Evolutionary conservation across 2,113 vertebrate genomes (phyloP).

Genomic region (western clawed frog (Xenopus tropicalis)): DNA sequence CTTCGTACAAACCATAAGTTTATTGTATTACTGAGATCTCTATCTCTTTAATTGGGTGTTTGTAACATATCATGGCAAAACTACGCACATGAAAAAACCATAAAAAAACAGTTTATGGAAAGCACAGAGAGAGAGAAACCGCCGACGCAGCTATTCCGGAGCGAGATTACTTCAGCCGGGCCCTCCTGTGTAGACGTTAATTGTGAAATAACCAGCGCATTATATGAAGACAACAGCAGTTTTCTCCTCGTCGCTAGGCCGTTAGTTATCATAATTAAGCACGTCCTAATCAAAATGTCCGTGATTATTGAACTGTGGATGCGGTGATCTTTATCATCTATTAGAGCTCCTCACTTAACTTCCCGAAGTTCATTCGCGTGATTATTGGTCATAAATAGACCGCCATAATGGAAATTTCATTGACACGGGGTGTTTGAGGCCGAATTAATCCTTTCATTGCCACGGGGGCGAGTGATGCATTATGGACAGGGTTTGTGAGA

Average conservation of each 20-base stretch:
- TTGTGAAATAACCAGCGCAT: constrained; percentile 44
- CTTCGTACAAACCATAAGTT: not conserved
- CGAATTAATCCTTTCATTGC: not conserved
- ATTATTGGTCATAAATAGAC: constrained; percentile 28
- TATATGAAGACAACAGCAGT: constrained; percentile 39
- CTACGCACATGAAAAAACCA: not conserved
- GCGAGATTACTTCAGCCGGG: constrained; percentile 27
- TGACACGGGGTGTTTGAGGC: constrained; percentile 14
- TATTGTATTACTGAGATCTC: constrained; percentile 28
- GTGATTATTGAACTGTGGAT: constrained; percentile 39
- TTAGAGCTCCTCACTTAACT: constrained; percentile 38
- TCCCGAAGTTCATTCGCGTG: constrained; percentile 23
- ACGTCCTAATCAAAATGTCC: constrained; percentile 37
- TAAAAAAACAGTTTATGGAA: constrained; percentile 27
- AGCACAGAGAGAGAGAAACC: constrained; percentile 10
- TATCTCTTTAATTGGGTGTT: constrained; percentile 1
- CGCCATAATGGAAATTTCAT: constrained; percentile 13
- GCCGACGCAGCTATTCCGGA: constrained; percentile 18
- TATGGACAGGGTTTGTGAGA: not conserved
- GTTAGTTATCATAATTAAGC: constrained; percentile 45
- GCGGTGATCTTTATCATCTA: constrained; percentile 32
- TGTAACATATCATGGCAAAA: constrained; percentile 10
- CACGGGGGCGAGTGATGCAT: not conserved
- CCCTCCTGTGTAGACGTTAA: constrained; percentile 40
- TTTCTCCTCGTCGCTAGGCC: constrained; percentile 30